Conservation (phyloP, 2,797 vertebrate genomes). For the Artibeus lituratus region DNA sequence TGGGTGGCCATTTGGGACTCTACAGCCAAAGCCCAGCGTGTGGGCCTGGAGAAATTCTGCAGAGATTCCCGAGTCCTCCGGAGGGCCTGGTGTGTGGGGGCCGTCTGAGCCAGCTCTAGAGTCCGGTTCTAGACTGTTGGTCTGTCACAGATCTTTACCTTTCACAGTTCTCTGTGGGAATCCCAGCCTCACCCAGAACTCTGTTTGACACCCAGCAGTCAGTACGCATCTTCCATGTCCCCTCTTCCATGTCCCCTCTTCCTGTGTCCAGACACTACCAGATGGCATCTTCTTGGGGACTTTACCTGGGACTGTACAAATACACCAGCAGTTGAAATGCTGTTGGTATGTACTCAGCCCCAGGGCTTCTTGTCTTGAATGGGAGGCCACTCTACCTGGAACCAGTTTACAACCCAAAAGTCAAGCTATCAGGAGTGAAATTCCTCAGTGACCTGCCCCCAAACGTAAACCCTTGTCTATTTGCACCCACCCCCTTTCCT, state of each 20-base stretch:
- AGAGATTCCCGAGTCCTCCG: not conserved
- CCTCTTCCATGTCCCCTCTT: not conserved
- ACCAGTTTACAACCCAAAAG: not conserved
- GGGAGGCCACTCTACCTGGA: not conserved
- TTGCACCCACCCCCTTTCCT: not conserved
- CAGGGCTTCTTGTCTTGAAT: not conserved
- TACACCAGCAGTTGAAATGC: not conserved
- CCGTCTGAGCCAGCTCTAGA: not conserved
- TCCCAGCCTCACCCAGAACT: not conserved
- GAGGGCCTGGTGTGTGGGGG: not conserved
- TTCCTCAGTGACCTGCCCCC: not conserved
- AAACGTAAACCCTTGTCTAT: accelerated
- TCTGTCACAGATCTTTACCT: not conserved
- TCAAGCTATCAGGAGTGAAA: not conserved
- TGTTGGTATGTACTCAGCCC: not conserved
- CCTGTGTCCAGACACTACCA: not conserved
- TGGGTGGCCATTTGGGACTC: not conserved
- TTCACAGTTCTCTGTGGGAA: not conserved
- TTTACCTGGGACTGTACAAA: not conserved
- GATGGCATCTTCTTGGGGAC: not conserved
- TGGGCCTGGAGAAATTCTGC: not conserved
- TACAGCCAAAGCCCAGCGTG: not conserved
- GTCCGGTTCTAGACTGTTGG: not conserved
- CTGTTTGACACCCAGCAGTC: not conserved
- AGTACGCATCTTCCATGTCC: not conserved